Conservation (phyloP, 2,113 vertebrate genomes). For the Meleagris gallopavo region DNA sequence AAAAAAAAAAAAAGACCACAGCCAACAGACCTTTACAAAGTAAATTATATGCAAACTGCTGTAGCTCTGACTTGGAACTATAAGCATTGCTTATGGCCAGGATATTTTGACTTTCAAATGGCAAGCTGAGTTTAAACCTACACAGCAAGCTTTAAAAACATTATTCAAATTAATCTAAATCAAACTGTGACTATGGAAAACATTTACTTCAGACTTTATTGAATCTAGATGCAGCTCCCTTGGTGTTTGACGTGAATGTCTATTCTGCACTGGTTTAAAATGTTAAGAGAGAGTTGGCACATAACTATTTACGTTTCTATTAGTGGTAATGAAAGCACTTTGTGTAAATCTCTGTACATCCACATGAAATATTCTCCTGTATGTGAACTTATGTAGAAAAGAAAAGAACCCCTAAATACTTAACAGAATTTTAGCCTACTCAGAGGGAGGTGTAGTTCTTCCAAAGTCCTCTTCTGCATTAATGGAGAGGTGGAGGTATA, state of each 20-base stretch:
- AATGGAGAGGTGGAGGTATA: neutral
- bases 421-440: neutral
- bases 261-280: conserved; percentile 5
- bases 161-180: neutral
- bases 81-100: neutral
- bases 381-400: neutral
- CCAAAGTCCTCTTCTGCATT: neutral
- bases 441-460: neutral
- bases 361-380: neutral
- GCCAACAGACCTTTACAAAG: neutral
- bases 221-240: neutral
- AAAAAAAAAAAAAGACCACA: neutral
- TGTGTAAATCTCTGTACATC: neutral
- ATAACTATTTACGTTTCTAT: conserved; percentile 4
- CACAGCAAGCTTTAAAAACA: neutral
- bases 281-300: neutral
- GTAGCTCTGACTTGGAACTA: neutral
- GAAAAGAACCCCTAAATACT: neutral
- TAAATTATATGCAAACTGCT: neutral
- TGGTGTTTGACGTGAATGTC: conserved; percentile 29
- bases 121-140: neutral
- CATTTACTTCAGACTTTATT: neutral
- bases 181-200: neutral
- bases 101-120: conserved; percentile 1
- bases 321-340: conserved; percentile 21